Base-by-base conservation (phyloP, 2,113 vertebrate genomes). In the Chloropsis hardwickii region DNA sequence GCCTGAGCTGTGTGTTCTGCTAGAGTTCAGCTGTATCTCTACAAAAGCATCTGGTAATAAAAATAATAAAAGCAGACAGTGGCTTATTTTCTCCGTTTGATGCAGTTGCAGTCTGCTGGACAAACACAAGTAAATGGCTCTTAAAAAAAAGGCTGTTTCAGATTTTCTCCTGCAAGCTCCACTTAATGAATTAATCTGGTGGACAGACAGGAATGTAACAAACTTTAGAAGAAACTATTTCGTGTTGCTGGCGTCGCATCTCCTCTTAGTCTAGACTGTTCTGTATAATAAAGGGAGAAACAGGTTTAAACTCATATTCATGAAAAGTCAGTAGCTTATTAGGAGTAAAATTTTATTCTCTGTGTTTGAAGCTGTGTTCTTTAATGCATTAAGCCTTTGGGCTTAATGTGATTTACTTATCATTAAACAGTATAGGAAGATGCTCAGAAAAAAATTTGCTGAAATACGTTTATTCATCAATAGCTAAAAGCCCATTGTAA, bases 291-390 rank as follows among this genome's bases (percentile, higher is more conserved):
- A 74, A 92, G n/a, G 48, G 54, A 83, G 74, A 76, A 94, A 64
- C 88, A 81, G 77, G 88, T 95, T 94, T 92, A 61, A 79, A 86
- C 67, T 80, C 20, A n/a, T 48, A 72, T 48, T 94, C 50, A 77
- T 80, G 50, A 62, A 84, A 88, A 92, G 21, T 64, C 45, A 81
- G 40, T n/a, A 88, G 70, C 77, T 90, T 83, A 35, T 93, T 87
- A 91, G 37, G 57, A 94, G 86, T 88, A 88, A 96, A 88, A 95
- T 97, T 93, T 93, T 95, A 93, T 97, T 96, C 78, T 57, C 9
- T 67, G 24, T 65, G 58, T 95, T 93, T 94, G 91, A 95, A 93
- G 64, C 39, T 51, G 28, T 76, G 72, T 92, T 94, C 80, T 92
- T 94, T 86, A 88, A 86, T 93, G 82, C 79, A 85, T 90, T 53